Evolutionary conservation across 2,797 vertebrate genomes (phyloP), one percentile per base, ranked within the genome.

Genomic region (Tangara arthus): DNA sequence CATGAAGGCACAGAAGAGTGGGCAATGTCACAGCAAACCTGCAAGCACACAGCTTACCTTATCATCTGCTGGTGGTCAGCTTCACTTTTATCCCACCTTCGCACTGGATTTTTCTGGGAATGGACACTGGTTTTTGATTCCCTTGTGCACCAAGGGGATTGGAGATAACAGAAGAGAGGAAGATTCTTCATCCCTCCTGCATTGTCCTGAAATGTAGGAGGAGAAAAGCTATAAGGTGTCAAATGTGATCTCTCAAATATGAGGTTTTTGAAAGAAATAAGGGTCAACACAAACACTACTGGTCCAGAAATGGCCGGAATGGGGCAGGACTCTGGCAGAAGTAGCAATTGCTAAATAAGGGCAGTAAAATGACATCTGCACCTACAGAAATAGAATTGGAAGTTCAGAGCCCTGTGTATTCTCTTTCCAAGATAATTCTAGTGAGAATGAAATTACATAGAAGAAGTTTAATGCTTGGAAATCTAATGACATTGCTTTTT

Each of bases 11-110:
- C 0, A 3, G 32, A 82, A 18, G 21, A 63, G 16, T 4, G 30
- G 27, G 13, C 12, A 77, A 56, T 1, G 3, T 20, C 26, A 15
- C 1, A 12, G 28, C 22, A 82, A 78, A 75, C 13, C 32, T 4
- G 1, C 1, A 5, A 37, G 21, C 11, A 32, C 22, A 3, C 0
- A 0, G 53, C 0, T 2, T 22, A 16, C 27, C 34, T 4, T 2
- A 39, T 8, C 4, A 9, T 14, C 41, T 69, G 34, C 49, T 34
- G 27, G 17, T 23, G 20, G 3, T 24, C 50, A 53, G 8, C 19
- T 22, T 68, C 13, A 5, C 12, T 32, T 85, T 68, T 71, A 44
- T 35, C 34, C 10, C 34, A 39, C 3, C 28, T 4, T 28, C 34
- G 14, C 23, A 15, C 19, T 34, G 44, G 2, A 8, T 34, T 87